Evolutionary conservation across 64 coral and sea anemone genomes (phyloP), one percentile per base, ranked within the genome.

Genomic region (Astreopora myriophthalma): DNA sequence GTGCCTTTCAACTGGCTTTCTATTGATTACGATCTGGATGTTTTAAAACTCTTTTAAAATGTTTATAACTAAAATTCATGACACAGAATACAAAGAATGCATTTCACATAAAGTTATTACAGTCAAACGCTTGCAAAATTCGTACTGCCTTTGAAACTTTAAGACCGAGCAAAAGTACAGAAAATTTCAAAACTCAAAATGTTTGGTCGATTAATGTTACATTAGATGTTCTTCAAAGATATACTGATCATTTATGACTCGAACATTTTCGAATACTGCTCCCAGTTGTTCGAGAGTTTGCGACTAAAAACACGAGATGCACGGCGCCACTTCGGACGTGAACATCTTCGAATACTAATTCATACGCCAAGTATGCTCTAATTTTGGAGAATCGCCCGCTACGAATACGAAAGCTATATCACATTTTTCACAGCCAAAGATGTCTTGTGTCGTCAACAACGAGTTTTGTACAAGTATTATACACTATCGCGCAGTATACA

Each of bases 201-300:
- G n/a, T 67, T 67, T 67, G 63, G 22, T 67, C 9, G 63, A 67
- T 67, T 67, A 67, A 67, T 67, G 24, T 29, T 67, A 67, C 42
- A 11, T 25, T 67, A 67, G n/a, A 67, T 25, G 63, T 67, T 67
- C 63, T 26, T 67, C 23, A 7, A 67, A 67, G n/a, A 67, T 67
- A 27, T 67, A 67, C 22, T 67, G 63, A 67, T 67, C 23, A 25
- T 67, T 67, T 27, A 26, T 67, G 22, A 67, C 63, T 26, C 63
- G 63, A 67, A 67, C 63, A n/a, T 67, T 67, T 67, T 67, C 63
- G 63, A 67, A 67, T 27, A 67, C 63, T 67, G n/a, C n/a, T n/a
- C 63, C 1, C 63, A 29, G 63, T 67, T 67, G 25, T 67, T 67
- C 63, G 23, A 67, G 63, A 67, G 63, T 67, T 27, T 67, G 63